These are phyloP conservation scores for Epizoanthus fatuus DNA, from an alignment of 92 coral and sea anemone genomes.

Conservation along the genomic window DNA sequence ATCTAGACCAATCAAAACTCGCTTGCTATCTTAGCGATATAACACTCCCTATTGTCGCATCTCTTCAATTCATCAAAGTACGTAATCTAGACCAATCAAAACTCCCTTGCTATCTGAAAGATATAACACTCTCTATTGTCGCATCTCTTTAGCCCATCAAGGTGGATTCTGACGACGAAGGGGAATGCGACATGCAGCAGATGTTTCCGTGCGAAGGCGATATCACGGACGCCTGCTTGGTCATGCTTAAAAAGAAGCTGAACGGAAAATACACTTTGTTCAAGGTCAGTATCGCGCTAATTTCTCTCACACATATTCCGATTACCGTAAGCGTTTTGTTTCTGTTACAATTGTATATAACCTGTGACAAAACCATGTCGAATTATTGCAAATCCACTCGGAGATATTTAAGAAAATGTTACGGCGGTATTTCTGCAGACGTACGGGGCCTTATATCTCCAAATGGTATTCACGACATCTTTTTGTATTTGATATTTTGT, in stretches of 20 bases:
- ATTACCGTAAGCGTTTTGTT: too few relatives aligned
- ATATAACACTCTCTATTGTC: not conserved
- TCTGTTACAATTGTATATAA: too few relatives aligned
- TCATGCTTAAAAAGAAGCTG: slow-evolving; percentile 89
- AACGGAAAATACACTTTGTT: slow-evolving; percentile 96
- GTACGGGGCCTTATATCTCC: too few relatives aligned
- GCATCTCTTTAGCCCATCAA: slow-evolving; percentile 62
- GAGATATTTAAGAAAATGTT: too few relatives aligned
- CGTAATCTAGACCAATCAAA: not conserved
- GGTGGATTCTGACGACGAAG: slow-evolving; percentile 94
- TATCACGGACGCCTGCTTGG: slow-evolving; percentile 91
- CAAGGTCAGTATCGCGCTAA: slow-evolving; percentile 61
- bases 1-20: not conserved
- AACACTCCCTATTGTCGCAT: not conserved
- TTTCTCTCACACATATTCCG: not conserved
- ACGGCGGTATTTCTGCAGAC: too few relatives aligned
- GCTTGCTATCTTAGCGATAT: not conserved
- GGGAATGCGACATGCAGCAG: slow-evolving; percentile 63
- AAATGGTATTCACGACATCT: too few relatives aligned
- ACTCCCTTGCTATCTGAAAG: not conserved
- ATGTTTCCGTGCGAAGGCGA: slow-evolving; percentile 87
- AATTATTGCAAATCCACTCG: too few relatives aligned
- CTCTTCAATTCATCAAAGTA: not conserved
- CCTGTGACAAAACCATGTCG: too few relatives aligned
- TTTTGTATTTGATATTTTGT: too few relatives aligned